A percentile compares a stretch with the other conserved stretches of the same genome.
These are phyloP conservation scores for Polypedilum pembai DNA, from an alignment of 1,140 invertebrate species.

Conservation along the genomic window DNA sequence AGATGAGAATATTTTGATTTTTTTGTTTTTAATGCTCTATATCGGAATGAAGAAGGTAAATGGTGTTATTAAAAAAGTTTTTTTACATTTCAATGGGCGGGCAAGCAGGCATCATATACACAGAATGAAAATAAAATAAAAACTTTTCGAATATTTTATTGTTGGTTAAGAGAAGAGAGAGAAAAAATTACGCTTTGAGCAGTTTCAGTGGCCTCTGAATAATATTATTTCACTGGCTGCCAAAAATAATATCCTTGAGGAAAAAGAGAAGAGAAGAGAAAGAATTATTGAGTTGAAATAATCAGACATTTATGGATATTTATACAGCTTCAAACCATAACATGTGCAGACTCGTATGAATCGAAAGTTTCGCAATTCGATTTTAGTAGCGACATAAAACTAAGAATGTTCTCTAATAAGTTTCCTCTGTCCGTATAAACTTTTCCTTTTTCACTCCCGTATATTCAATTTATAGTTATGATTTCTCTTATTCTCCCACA, in stretches of 20 bases:
- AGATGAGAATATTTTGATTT: too few species aligned
- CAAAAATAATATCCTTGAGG: not conserved
- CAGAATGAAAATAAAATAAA: too few species aligned
- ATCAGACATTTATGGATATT: conserved; percentile 9
- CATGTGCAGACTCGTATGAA: not conserved
- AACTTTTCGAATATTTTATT: too few species aligned
- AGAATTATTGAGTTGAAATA: not conserved
- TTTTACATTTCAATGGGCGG: too few species aligned
- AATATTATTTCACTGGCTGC: not conserved
- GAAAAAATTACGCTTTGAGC: too few species aligned
- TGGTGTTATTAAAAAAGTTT: too few species aligned
- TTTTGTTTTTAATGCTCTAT: too few species aligned
- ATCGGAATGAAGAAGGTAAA: too few species aligned
- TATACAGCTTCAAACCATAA: not conserved
- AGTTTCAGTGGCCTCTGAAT: too few species aligned
- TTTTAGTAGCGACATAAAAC: conserved; percentile 24
- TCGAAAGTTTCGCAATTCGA: conserved; percentile 23
- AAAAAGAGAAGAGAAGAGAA: not conserved
- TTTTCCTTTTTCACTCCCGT: not conserved
- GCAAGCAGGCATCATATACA: too few species aligned
- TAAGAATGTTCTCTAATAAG: conserved; percentile 11
- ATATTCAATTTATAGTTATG: conserved; percentile 19
- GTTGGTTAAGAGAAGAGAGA: too few species aligned
- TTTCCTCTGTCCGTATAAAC: not conserved
- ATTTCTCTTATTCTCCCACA: not conserved